Percentiles rank a stretch among this genome's conserved stretches.
phyloP scores from a whole-genome alignment of 37 sponge, comb jelly and placozoan species.

The Bolinopsis microptera region DNA sequence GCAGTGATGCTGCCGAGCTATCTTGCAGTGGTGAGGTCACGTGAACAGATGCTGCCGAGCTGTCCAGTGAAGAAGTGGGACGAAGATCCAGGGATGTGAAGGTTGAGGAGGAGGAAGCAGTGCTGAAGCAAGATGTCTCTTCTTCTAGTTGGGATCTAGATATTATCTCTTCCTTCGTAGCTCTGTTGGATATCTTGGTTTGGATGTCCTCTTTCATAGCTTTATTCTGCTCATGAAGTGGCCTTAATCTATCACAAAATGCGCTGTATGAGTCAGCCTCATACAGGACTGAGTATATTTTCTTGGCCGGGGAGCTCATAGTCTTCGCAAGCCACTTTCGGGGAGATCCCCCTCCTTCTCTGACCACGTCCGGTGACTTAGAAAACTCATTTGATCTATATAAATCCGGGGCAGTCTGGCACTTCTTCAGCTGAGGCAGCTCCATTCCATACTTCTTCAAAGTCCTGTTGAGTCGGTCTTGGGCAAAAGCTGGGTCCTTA shows the following conservation, averaged over 20 bases:
- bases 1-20: background rate
- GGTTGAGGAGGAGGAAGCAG: background rate
- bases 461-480: constrained; percentile 12
- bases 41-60: background rate
- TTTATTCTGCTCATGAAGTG: background rate
- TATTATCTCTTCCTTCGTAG: background rate
- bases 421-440: background rate
- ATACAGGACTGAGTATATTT: background rate
- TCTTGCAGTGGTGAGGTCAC: background rate
- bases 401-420: background rate
- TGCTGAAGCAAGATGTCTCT: background rate
- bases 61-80: too few relatives aligned
- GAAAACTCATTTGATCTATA: background rate
- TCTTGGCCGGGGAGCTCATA: background rate
- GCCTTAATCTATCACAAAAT: background rate
- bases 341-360: background rate
- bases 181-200: background rate
- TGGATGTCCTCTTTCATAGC: constrained; percentile 8
- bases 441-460: constrained; percentile 48
- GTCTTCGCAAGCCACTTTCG: background rate
- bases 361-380: background rate
- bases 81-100: background rate
- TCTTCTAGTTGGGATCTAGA: background rate
- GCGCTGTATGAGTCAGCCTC: background rate
- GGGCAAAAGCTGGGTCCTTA: background rate